Base-by-base conservation (phyloP, 2,113 vertebrate species). In the Microtus pennsylvanicus region DNA sequence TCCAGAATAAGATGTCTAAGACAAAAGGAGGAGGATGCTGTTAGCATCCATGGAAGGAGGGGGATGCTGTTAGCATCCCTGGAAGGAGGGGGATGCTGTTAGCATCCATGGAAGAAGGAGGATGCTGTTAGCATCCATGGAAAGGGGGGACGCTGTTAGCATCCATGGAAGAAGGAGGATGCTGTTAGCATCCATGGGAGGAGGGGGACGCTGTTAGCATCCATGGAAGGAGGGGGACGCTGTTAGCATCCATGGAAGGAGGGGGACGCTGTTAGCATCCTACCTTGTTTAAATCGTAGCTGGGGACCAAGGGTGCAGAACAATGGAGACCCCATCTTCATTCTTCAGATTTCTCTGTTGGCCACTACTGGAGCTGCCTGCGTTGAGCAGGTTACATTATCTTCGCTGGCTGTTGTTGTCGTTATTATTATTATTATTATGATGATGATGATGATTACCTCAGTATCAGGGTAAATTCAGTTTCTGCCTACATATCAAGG, bases 251-350 rank as follows among this genome's bases (percentile, higher is more conserved):
- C 4, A 55, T 55, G 52, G 7, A 50, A 77, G 26, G 50, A 69
- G 33, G 26, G 1, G 63, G 76, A 0, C 0, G 0, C 45, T 42
- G 52, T 63, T 50, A 42, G 74, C 22, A 2, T 7, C 58, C 65
- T 47, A 10, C 3, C 1, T 19, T 26, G 2, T 61, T 26, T 35
- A 50, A 55, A 26, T 3, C 0, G 12, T 9, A 1, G 4, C 55
- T 11, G 2, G 7, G 6, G 33, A 45, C 83, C 0, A 3, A 24
- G 61, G 33, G 5, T 17, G 30, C 21, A 58, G 28, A 80, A 42
- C 61, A 42, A 22, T 2, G 30, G 11, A 69, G 10, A 47, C 11
- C 30, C n/a, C 1, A 52, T 7, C 47, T 55, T 16, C 45, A 24
- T 26, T 63, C 69, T 35, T 10, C 11, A 24, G 11, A 55, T 47